Conservation (phyloP, 1,140 invertebrate genomes). For the Eumeta japonica region DNA sequence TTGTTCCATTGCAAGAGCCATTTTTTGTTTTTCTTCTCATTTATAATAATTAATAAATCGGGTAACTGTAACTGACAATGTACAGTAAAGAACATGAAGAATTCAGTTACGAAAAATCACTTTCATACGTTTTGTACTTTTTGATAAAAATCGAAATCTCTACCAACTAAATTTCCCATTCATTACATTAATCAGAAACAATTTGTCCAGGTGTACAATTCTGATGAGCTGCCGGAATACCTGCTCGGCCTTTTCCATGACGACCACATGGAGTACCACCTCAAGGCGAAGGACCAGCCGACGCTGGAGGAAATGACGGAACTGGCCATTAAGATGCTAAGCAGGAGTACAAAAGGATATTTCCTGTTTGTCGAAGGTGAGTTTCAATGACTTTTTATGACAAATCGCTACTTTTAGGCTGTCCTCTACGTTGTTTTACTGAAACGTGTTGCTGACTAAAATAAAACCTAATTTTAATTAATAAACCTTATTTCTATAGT, state of each 20-base stretch:
- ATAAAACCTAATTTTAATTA: background rate
- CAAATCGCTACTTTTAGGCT: background rate
- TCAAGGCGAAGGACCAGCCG: constrained; percentile 60
- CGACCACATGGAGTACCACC: constrained; percentile 58
- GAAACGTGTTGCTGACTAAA: background rate
- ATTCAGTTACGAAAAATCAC: background rate
- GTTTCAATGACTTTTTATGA: constrained; percentile 6
- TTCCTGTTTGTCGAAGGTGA: constrained; percentile 90
- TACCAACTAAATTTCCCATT: no score
- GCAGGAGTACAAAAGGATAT: constrained; percentile 77
- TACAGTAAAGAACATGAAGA: no score
- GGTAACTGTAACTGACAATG: no score
- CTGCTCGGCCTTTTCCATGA: constrained; percentile 62
- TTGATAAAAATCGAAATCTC: no score
- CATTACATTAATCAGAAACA: no score
- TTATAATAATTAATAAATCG: no score
- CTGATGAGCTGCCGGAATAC: constrained; percentile 56
- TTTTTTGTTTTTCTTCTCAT: background rate
- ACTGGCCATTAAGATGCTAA: constrained; percentile 78
- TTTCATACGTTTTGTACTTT: no score
- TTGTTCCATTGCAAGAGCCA: no score
- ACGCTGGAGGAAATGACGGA: constrained; percentile 83
- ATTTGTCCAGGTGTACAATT: constrained; percentile 33
- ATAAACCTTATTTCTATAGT: no score
- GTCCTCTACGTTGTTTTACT: background rate